Percentiles rank a stretch among this genome's conserved stretches.
These are phyloP conservation scores for Bothrops jararaca DNA, from an alignment of 2,113 vertebrate genomes.

Conservation along the genomic window DNA sequence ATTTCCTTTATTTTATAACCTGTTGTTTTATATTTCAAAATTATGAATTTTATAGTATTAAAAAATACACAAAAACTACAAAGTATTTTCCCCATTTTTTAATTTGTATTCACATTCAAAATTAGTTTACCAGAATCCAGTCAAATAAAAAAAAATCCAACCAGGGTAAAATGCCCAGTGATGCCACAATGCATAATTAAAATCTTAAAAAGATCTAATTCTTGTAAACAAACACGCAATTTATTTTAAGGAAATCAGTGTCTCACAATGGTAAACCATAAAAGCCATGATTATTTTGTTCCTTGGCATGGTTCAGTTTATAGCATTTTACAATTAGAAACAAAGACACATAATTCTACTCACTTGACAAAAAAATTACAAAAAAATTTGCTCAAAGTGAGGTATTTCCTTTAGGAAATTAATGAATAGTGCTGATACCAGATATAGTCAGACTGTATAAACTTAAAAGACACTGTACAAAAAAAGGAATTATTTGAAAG, in stretches of 20 bases:
- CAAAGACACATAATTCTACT: constrained; percentile 35
- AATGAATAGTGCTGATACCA: constrained; percentile 52
- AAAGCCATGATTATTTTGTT: constrained; percentile 29
- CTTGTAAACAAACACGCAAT: constrained; percentile 30
- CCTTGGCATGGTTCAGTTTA: constrained; percentile 38
- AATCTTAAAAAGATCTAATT: constrained; percentile 34
- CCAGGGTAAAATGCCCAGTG: constrained; percentile 49
- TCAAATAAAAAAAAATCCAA: constrained; percentile 46
- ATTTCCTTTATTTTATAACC: not conserved
- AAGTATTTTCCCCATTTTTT: constrained; percentile 45
- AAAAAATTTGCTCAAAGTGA: constrained; percentile 55
- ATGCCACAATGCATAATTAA: constrained; percentile 45
- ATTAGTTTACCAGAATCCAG: constrained; percentile 58
- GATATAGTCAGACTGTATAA: constrained; percentile 64
- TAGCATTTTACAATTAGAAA: constrained; percentile 32
- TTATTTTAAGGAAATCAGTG: constrained; percentile 37
- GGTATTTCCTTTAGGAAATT: constrained; percentile 65
- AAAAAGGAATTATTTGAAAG: constrained; percentile 58
- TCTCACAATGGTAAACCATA: not conserved
- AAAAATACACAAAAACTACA: constrained; percentile 21
- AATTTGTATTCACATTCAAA: constrained; percentile 62
- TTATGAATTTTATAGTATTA: not conserved
- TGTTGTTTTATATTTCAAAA: not conserved
- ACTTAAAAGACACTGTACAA: constrained; percentile 65
- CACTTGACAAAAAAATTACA: constrained; percentile 39